Evolutionary conservation across 2,888 invertebrate genomes (phyloP).

Genomic region (Globia sparganii): DNA sequence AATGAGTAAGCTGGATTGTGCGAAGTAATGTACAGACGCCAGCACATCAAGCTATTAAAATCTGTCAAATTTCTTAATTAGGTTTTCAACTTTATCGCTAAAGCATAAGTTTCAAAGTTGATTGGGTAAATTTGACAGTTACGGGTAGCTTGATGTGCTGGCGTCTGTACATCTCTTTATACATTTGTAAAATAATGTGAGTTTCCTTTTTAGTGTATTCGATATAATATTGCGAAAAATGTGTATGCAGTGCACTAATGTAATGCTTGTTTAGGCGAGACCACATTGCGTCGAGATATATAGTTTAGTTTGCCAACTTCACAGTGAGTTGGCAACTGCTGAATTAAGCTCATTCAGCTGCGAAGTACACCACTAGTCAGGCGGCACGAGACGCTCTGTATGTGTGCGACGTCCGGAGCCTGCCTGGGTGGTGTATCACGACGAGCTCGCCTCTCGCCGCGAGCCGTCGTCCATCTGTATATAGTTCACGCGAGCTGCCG

Average conservation of each 20-base stretch:
- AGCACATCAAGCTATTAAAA: no score
- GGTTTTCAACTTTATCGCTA: no score
- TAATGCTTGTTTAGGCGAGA: slow-evolving; percentile 27
- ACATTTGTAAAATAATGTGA: slow-evolving; percentile 55
- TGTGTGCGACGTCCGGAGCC: neutral
- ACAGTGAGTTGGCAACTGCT: slow-evolving; percentile 19
- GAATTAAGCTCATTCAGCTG: slow-evolving; percentile 9
- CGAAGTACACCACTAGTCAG: neutral
- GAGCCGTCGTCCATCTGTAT: slow-evolving; percentile 26
- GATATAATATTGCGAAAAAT: slow-evolving; percentile 31
- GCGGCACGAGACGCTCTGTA: neutral
- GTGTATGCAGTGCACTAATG: slow-evolving; percentile 27
- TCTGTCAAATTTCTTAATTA: no score
- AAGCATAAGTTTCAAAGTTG: no score
- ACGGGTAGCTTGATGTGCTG: no score
- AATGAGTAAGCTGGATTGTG: slow-evolving; percentile 12
- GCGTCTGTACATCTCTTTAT: slow-evolving; percentile 56
- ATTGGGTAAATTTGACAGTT: no score
- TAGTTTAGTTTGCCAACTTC: slow-evolving; percentile 31
- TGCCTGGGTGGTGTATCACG: neutral
- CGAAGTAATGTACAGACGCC: slow-evolving; percentile 42
- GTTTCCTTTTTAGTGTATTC: slow-evolving; percentile 54
- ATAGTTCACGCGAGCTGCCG: slow-evolving; percentile 40
- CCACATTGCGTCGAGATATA: slow-evolving; percentile 2
- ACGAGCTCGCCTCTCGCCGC: neutral